phyloP scores from a whole-genome alignment of 2,888 invertebrate species.

The Eilema caniola region DNA sequence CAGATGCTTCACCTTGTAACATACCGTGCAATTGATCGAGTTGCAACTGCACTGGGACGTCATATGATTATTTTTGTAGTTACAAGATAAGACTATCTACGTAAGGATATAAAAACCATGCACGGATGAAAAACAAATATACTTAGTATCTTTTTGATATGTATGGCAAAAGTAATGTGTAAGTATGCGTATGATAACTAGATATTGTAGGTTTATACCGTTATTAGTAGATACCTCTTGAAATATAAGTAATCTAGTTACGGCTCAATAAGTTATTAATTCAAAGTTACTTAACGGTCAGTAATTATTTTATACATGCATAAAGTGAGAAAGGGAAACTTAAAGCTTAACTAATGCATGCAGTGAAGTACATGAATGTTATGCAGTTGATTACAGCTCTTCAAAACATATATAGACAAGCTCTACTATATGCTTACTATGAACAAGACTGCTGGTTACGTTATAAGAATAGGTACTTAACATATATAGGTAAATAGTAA shows the following conservation, averaged over 20 bases:
- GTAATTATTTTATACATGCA: constrained; percentile 46
- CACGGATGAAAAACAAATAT: constrained; percentile 45
- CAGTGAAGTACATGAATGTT: constrained; percentile 44
- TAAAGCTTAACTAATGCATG: constrained; percentile 51
- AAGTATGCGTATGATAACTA: background rate
- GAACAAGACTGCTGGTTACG: background rate
- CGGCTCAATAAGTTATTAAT: background rate
- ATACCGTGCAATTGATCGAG: constrained; percentile 35
- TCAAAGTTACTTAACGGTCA: background rate
- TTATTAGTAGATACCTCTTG: background rate
- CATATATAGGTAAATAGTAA: background rate
- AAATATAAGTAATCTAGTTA: background rate
- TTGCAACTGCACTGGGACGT: constrained; percentile 38
- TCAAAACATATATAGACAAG: constrained; percentile 23
- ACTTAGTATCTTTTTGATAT: background rate
- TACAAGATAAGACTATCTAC: constrained; percentile 55
- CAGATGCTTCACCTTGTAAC: constrained; percentile 52
- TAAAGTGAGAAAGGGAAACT: constrained; percentile 48
- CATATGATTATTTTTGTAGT: constrained; percentile 42
- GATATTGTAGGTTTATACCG: background rate
- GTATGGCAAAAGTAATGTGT: constrained; percentile 8
- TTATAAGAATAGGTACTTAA: background rate
- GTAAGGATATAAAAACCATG: constrained; percentile 53
- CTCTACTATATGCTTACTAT: constrained; percentile 10
- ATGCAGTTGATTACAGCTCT: constrained; percentile 40